phyloP scores from a whole-genome alignment of 2,797 vertebrate genomes.

The Crenuchus spilurus region DNA sequence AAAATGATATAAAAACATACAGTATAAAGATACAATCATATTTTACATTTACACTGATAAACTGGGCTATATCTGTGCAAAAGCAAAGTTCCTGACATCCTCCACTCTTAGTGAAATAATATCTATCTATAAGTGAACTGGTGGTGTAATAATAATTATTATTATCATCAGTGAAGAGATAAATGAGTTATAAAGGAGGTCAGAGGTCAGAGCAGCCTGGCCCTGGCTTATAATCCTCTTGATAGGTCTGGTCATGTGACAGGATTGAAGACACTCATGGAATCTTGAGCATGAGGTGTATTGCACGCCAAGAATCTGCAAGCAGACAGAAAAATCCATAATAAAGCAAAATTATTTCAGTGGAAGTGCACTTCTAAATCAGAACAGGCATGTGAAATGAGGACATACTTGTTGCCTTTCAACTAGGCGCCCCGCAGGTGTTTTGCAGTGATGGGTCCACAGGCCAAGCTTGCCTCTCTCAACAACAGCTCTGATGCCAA shows the following conservation, averaged over 20 bases:
- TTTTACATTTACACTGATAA: background rate
- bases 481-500: conserved; percentile 29
- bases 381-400: background rate
- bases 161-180: conserved; percentile 13
- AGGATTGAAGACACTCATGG: conserved; percentile 36
- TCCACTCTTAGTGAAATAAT: background rate
- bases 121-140: background rate
- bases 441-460: conserved; percentile 7
- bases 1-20: background rate
- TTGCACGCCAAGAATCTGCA: conserved; percentile 5
- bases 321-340: conserved; percentile 1
- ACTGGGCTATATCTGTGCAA: background rate
- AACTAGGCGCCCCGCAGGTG: conserved; percentile 32
- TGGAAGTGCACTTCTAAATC: background rate
- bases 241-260: conserved; percentile 34
- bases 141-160: background rate
- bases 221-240: conserved; percentile 45
- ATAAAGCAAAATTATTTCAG: background rate
- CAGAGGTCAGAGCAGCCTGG: conserved; percentile 22
- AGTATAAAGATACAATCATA: background rate
- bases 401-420: background rate
- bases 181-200: conserved; percentile 20
- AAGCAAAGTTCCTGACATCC: background rate
- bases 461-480: conserved; percentile 2
- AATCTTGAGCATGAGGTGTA: conserved; percentile 7